These are phyloP conservation scores for Electrona antarctica DNA, from an alignment of 2,113 vertebrate species.

Conservation along the genomic window DNA sequence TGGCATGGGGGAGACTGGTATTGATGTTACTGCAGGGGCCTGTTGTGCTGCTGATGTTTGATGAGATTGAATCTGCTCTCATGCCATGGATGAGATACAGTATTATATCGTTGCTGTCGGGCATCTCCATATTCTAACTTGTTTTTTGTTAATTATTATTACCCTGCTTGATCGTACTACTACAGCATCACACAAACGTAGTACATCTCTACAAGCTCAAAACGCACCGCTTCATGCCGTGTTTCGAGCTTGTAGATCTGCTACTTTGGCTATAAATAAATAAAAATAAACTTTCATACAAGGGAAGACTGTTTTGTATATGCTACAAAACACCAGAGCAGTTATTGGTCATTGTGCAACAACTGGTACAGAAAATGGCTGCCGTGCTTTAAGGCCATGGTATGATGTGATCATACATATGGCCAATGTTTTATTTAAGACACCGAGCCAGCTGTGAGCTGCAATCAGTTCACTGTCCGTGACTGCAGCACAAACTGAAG, in stretches of 20 bases:
- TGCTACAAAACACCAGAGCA: not conserved
- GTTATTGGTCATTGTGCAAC: not conserved
- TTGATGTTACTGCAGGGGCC: not conserved
- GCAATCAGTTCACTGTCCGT: conserved; percentile 25
- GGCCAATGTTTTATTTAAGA: conserved; percentile 49
- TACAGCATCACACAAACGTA: too few species aligned
- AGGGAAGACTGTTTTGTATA: too few species aligned
- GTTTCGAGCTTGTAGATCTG: not conserved
- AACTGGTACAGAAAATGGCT: conserved; percentile 6
- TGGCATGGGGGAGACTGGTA: too few species aligned
- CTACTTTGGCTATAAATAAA: not conserved
- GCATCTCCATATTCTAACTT: too few species aligned
- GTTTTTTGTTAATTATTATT: too few species aligned
- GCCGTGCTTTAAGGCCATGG: conserved; percentile 30
- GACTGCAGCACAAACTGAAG: conserved; percentile 32
- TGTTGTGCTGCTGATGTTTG: not conserved
- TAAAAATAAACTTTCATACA: not conserved
- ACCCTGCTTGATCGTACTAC: too few species aligned
- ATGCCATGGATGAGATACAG: too few species aligned
- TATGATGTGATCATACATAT: conserved; percentile 35
- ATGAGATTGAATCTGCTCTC: not conserved
- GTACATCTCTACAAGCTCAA: too few species aligned
- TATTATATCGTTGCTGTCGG: too few species aligned
- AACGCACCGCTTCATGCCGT: too few species aligned
- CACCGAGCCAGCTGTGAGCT: conserved; percentile 30